Conservation (phyloP, 2,888 invertebrate genomes). For the Ochropacha duplaris region DNA sequence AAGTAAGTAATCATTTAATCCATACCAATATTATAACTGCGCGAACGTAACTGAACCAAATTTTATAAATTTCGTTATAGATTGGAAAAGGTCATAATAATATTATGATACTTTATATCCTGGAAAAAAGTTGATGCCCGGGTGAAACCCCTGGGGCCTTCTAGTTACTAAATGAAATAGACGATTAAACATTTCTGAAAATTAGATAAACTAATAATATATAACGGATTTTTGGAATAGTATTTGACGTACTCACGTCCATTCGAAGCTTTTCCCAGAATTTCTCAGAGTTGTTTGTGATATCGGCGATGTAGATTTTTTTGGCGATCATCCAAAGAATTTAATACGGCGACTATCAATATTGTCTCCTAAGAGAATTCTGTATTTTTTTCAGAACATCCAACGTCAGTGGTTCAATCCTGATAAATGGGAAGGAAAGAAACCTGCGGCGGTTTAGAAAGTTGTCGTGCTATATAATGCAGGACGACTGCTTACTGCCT, state of each 20-base stretch:
- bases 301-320: neutral
- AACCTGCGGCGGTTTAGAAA: constrained; percentile 95
- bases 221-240: too few species aligned
- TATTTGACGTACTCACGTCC: too few species aligned
- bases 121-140: too few species aligned
- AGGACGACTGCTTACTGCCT: constrained; percentile 94
- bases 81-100: too few species aligned
- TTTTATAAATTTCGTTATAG: too few species aligned
- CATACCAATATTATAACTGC: too few species aligned
- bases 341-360: neutral
- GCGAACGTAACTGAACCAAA: too few species aligned
- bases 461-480: constrained; percentile 98
- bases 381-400: constrained; percentile 87
- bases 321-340: neutral
- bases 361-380: neutral
- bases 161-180: too few species aligned
- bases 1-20: constrained; percentile 82
- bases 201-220: too few species aligned
- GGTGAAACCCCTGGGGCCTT: too few species aligned
- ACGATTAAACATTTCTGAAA: too few species aligned
- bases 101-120: too few species aligned
- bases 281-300: neutral
- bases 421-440: constrained; percentile 94
- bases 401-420: constrained; percentile 91
- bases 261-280: neutral